Percentiles rank a stretch among this genome's conserved stretches.
Conservation (phyloP, 2,113 vertebrate genomes). For the Stegastes partitus region DNA sequence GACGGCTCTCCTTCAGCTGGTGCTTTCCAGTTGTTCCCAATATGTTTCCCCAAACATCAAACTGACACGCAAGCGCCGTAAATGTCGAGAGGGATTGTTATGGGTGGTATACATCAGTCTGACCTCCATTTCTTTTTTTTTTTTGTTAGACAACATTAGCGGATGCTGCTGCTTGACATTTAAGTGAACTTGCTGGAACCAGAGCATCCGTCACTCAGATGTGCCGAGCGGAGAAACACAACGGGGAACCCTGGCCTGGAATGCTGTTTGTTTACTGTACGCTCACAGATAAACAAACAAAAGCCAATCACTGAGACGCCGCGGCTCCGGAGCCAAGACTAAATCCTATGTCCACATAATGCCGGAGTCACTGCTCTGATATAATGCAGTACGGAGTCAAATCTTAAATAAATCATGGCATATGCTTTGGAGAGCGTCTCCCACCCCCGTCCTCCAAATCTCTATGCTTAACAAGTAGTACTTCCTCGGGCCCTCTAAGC, state of each 20-base stretch:
- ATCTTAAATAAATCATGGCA: constrained; percentile 52
- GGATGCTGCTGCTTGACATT: constrained; percentile 33
- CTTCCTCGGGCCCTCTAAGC: constrained; percentile 55
- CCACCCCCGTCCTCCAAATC: constrained; percentile 40
- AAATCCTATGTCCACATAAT: constrained; percentile 39
- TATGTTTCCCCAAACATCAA: constrained; percentile 20
- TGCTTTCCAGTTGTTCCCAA: constrained; percentile 8
- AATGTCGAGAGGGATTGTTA: constrained; percentile 28
- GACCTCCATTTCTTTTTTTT: constrained; percentile 18
- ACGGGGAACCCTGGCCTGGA: not conserved
- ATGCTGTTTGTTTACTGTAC: constrained; percentile 9
- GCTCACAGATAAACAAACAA: constrained; percentile 30
- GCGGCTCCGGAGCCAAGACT: constrained; percentile 27
- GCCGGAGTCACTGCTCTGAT: constrained; percentile 34
- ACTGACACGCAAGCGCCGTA: constrained; percentile 10
- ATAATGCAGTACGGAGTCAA: constrained; percentile 29
- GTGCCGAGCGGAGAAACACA: constrained; percentile 9
- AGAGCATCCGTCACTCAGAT: constrained; percentile 44
- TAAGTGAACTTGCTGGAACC: constrained; percentile 44
- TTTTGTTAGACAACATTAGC: constrained; percentile 21
- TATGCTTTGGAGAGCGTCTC: constrained; percentile 39
- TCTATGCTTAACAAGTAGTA: constrained; percentile 34
- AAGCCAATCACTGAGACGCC: constrained; percentile 46
- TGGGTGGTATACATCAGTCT: constrained; percentile 21
- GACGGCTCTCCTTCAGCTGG: constrained; percentile 20